These are phyloP conservation scores for Nebria ingens DNA, from an alignment of 1,140 invertebrate species.

Conservation along the genomic window DNA sequence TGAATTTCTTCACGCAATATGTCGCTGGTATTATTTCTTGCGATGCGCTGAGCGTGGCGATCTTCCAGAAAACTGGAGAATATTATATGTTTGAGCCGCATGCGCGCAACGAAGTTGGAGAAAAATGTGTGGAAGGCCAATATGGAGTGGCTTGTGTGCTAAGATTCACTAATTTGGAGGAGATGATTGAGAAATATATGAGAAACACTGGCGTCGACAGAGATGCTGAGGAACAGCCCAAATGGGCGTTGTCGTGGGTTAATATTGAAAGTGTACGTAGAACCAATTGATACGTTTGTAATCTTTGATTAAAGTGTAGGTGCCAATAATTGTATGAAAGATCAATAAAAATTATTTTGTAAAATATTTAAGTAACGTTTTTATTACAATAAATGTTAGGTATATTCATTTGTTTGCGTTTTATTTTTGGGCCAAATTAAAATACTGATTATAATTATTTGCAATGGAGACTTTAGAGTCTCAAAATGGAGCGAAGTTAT, in stretches of 20 bases:
- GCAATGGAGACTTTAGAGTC: too few relatives aligned
- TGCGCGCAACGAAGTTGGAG: constrained; percentile 22
- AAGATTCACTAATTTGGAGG: constrained; percentile 2
- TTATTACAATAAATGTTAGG: too few relatives aligned
- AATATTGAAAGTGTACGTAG: background rate
- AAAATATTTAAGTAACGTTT: too few relatives aligned
- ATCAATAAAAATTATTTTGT: too few relatives aligned
- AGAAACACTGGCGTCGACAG: background rate
- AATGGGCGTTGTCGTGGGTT: background rate
- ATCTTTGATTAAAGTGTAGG: background rate
- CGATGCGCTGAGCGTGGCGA: constrained; percentile 19
- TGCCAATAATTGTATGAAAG: too few relatives aligned
- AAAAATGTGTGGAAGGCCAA: background rate
- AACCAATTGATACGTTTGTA: background rate
- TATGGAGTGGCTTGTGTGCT: constrained; percentile 9
- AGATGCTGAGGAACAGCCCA: background rate
- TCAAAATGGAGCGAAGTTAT: too few relatives aligned
- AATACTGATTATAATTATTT: too few relatives aligned
- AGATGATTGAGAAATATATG: constrained; percentile 7
- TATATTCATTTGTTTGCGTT: too few relatives aligned
- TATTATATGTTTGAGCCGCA: constrained; percentile 31
- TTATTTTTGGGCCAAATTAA: too few relatives aligned
- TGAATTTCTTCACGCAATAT: constrained; percentile 26
- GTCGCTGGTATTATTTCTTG: constrained; percentile 24
- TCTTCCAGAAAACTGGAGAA: constrained; percentile 25